Evolutionary conservation across 2,113 vertebrate species (phyloP), one percentile per base, ranked within the genome.

Genomic region (Oncorhynchus tshawytscha): DNA sequence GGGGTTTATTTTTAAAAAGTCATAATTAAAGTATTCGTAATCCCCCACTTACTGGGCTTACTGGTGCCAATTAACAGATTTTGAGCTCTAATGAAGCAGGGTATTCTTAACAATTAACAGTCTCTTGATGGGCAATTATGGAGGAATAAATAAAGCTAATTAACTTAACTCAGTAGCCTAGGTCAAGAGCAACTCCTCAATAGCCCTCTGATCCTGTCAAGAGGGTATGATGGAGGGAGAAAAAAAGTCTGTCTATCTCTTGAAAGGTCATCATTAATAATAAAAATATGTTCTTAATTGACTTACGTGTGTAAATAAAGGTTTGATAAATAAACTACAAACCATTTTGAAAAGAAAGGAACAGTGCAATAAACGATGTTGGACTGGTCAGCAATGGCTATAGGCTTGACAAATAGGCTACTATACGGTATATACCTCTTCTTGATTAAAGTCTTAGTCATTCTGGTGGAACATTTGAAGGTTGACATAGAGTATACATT

Each of bases 71-170:
- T 67, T 45, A 39, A 81, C 77, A 82, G 64, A 85, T 82, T 83
- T 72, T 72, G 81, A 87, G 76, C 78, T 88, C n/a, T 2, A 59
- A 51, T 74, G 71, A 78, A 89, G 70, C 70, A 73, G 70, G 45
- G 48, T 27, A 78, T 78, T 72, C 72, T 68, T 73, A 73, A 73
- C 64, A 73, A 78, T 73, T 78, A 69, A 16, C 73, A 73, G 76
- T 72, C 77, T 82, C 78, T 79, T 88, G 82, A 84, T 84, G 79
- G 81, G 75, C 75, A 86, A 88, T 78, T 78, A 78, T 67, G 62
- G 7, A 64, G 59, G 64, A 59, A 78, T 73, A 78, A 78, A 78
- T 78, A 78, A 57, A 72, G 39, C 70, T 67, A 78, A 78, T 78
- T 71, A 66, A 72, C 65, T 67, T 54, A 72, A 67, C 70, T 72